A percentile compares a stretch with the other conserved stretches of the same genome.
These are phyloP conservation scores for Zaprionus inermis DNA, from an alignment of 1,140 invertebrate genomes.

Conservation along the genomic window DNA sequence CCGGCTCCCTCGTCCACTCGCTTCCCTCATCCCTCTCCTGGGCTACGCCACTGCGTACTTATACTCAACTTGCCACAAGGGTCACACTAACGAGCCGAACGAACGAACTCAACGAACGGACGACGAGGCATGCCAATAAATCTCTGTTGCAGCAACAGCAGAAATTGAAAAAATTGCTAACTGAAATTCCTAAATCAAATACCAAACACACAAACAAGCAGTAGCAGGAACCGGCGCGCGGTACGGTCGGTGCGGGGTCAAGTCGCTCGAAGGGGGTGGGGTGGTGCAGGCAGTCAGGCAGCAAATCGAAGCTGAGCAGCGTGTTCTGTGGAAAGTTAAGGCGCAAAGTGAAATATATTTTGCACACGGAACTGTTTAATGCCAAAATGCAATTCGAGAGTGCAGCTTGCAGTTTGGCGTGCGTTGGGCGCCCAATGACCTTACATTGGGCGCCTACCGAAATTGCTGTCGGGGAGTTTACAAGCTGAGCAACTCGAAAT, in stretches of 20 bases:
- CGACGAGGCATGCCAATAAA: constrained; percentile 69
- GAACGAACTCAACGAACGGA: constrained; percentile 3
- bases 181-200: constrained; percentile 80
- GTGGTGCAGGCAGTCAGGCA: constrained; percentile 2
- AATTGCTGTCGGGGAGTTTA: background rate
- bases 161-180: constrained; percentile 60
- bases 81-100: constrained; percentile 67
- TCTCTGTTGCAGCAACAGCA: constrained; percentile 50
- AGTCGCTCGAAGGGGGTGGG: background rate
- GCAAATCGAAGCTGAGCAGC: constrained; percentile 46
- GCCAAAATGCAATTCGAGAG: constrained; percentile 18
- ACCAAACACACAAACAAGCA: constrained; percentile 60
- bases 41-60: background rate
- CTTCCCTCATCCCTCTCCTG: background rate
- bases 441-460: background rate
- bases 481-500: constrained; percentile 2
- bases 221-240: too few relatives aligned
- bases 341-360: constrained; percentile 64
- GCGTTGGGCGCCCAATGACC: background rate
- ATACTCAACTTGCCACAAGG: constrained; percentile 36
- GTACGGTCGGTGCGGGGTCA: too few relatives aligned
- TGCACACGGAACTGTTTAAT: constrained; percentile 44
- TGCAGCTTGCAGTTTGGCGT: background rate
- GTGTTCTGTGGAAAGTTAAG: constrained; percentile 36
- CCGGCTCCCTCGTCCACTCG: too few relatives aligned